Conservation (phyloP, 2,797 vertebrate genomes). For the Eupleurogrammus muticus region DNA sequence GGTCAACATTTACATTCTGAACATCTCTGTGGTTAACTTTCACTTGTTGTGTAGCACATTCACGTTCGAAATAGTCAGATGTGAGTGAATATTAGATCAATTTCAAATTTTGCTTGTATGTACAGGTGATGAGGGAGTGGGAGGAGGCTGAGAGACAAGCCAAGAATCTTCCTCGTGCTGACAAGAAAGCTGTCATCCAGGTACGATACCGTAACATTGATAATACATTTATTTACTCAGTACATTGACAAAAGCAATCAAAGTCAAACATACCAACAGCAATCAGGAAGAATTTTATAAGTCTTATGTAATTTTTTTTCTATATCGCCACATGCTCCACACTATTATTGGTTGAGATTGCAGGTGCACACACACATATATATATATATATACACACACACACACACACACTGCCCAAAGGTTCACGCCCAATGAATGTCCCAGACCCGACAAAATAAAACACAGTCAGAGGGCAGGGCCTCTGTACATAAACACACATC, state of each 20-base stretch:
- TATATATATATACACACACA: no score
- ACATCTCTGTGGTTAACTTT: not conserved
- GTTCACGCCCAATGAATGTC: no score
- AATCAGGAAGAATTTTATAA: no score
- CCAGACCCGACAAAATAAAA: no score
- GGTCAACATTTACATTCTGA: not conserved
- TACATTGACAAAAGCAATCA: no score
- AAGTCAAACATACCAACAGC: not conserved
- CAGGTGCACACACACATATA: no score
- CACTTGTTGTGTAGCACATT: not conserved
- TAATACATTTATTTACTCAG: not conserved
- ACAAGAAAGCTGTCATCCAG: conserved; percentile 99
- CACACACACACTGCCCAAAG: no score
- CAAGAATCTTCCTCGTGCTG: conserved; percentile 94
- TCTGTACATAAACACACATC: no score
- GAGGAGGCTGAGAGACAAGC: conserved; percentile 96
- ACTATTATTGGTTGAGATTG: no score
- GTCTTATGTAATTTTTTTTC: no score
- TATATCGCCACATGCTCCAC: no score
- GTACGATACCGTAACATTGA: conserved; percentile 71
- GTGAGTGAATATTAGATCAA: not conserved
- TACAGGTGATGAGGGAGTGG: conserved; percentile 98
- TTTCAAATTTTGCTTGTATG: not conserved
- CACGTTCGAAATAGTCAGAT: not conserved
- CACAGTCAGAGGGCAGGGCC: no score